A percentile compares a stretch with the other conserved stretches of the same genome.
phyloP scores from a whole-genome alignment of 2,888 invertebrate genomes.

The Prionchulus punctatus region DNA sequence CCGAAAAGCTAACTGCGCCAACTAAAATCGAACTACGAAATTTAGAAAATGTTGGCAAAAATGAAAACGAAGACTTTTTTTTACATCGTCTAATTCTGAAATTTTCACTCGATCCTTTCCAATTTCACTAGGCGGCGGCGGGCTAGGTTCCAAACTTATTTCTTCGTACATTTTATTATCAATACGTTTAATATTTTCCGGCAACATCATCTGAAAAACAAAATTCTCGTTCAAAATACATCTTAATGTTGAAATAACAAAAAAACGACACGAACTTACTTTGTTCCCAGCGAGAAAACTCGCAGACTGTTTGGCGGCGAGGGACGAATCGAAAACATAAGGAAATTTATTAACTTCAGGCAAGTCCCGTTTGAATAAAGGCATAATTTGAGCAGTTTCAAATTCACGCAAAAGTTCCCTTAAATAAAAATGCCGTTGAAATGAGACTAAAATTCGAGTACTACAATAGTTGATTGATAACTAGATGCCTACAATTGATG shows the following conservation, averaged over 20 bases:
- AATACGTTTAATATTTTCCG: slow-evolving; percentile 56
- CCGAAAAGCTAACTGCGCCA: slow-evolving; percentile 72
- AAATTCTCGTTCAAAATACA: background rate
- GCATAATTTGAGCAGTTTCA: slow-evolving; percentile 27
- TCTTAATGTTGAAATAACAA: background rate
- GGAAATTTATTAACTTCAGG: slow-evolving; percentile 46
- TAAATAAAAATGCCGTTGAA: slow-evolving; percentile 9
- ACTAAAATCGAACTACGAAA: slow-evolving; percentile 37
- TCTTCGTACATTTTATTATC: slow-evolving; percentile 64
- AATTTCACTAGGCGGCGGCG: slow-evolving; percentile 6
- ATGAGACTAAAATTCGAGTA: background rate
- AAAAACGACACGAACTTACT: slow-evolving; percentile 27
- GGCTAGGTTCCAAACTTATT: slow-evolving; percentile 39
- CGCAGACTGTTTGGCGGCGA: slow-evolving; percentile 50
- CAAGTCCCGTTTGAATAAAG: slow-evolving; percentile 16
- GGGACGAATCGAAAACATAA: slow-evolving; percentile 66
- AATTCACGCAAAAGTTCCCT: slow-evolving; percentile 33
- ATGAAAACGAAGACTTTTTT: background rate
- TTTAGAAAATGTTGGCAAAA: background rate
- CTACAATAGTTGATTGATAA: no score
- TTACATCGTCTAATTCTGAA: background rate
- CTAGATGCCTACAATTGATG: no score
- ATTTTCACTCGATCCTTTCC: slow-evolving; percentile 8
- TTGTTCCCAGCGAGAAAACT: slow-evolving; percentile 62
- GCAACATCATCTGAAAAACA: slow-evolving; percentile 47